Percentiles rank a stretch among this genome's conserved stretches.
Evolutionary conservation across 2,888 invertebrate genomes (phyloP).

Genomic region (Parnassius smintheus): DNA sequence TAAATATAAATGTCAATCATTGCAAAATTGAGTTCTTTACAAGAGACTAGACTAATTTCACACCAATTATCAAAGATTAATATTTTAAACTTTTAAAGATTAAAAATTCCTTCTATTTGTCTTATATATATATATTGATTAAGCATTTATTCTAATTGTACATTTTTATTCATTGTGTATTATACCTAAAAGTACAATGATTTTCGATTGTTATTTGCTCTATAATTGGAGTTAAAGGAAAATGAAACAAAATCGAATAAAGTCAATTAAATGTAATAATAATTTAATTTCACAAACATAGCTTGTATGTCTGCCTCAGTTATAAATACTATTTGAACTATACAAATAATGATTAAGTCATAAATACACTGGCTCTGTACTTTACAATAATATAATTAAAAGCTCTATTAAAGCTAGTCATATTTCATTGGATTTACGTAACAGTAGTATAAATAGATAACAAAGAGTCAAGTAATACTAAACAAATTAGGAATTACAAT

Average conservation of each 20-base stretch:
- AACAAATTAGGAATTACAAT: constrained; percentile 69
- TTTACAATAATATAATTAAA: constrained; percentile 77
- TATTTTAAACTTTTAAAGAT: background rate
- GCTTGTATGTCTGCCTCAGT: constrained; percentile 60
- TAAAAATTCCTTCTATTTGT: too few species aligned
- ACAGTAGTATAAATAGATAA: constrained; percentile 80
- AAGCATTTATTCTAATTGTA: too few species aligned
- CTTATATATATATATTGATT: too few species aligned
- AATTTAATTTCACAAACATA: constrained; percentile 78
- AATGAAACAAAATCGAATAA: constrained; percentile 27
- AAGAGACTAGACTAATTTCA: background rate
- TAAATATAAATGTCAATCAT: constrained; percentile 6
- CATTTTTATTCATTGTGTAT: too few species aligned
- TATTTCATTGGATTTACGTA: constrained; percentile 72
- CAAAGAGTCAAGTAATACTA: constrained; percentile 73
- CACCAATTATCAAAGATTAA: background rate
- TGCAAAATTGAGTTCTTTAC: constrained; percentile 7
- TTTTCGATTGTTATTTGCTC: too few species aligned
- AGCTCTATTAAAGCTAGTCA: constrained; percentile 76
- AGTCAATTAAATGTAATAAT: constrained; percentile 61
- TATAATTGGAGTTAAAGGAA: too few species aligned
- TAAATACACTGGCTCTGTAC: constrained; percentile 79
- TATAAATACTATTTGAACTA: constrained; percentile 79
- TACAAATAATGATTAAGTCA: constrained; percentile 79
- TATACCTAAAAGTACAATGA: too few species aligned